Percentiles rank a stretch among this genome's conserved stretches.
Conservation (phyloP, 2,888 invertebrate species). For the Cantharis rufa region DNA sequence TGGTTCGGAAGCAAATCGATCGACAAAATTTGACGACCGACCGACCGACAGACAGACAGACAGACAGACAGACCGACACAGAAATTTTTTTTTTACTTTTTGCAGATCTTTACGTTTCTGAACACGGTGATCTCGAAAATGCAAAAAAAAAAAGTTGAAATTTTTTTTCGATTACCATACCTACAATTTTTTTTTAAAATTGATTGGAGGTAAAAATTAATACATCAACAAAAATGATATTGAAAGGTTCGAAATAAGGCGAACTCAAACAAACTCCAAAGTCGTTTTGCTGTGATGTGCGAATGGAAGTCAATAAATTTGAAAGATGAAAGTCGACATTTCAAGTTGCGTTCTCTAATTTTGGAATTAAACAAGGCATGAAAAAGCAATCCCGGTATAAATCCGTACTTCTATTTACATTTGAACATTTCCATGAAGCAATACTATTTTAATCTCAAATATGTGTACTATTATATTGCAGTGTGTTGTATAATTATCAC, state of each 20-base stretch:
- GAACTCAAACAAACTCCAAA: neutral
- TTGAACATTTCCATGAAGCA: neutral
- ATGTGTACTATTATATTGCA: neutral
- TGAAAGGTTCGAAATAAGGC: neutral
- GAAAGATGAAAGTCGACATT: neutral
- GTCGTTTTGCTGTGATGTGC: neutral
- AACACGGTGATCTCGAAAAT: no score
- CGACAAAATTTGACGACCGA: no score
- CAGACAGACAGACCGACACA: no score
- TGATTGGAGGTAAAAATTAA: no score
- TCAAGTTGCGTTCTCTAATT: neutral
- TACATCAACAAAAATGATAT: neutral
- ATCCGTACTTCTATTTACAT: neutral
- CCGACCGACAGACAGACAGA: no score
- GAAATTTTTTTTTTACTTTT: no score
- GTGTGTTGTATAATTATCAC: no score
- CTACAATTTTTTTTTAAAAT: no score
- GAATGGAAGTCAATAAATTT: neutral
- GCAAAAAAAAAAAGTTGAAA: no score
- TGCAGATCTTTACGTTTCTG: no score
- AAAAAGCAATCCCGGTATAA: neutral
- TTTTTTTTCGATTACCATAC: no score
- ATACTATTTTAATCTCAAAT: neutral
- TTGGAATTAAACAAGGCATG: neutral
- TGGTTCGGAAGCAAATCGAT: no score